These are phyloP conservation scores for Seriola aureovittata DNA, from an alignment of 2,113 vertebrate species.

Conservation along the genomic window DNA sequence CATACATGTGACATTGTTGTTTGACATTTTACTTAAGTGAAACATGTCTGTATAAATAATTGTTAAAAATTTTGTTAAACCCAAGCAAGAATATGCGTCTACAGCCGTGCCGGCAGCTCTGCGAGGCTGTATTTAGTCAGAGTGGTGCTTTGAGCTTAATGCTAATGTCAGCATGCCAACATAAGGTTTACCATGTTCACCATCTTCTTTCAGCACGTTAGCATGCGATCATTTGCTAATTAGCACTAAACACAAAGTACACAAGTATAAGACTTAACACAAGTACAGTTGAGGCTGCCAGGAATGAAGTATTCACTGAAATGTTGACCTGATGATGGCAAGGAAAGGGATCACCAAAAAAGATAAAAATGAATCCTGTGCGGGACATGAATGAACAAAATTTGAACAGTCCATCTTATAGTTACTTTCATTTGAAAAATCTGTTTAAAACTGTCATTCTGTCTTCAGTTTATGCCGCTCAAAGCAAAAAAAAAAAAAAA, in stretches of 20 bases:
- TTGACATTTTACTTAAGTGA: background rate
- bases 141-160: slow-evolving; percentile 8
- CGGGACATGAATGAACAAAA: background rate
- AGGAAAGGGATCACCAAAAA: no score
- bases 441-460: background rate
- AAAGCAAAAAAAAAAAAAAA: background rate
- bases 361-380: background rate
- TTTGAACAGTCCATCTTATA: background rate
- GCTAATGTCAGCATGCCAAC: background rate
- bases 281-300: background rate
- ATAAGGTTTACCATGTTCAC: background rate
- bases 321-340: background rate
- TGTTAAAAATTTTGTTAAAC: no score
- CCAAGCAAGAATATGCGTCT: no score
- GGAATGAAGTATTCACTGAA: background rate
- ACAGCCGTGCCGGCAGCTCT: no score
- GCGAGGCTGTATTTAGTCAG: background rate
- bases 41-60: background rate
- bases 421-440: background rate
- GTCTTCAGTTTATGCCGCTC: background rate
- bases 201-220: background rate
- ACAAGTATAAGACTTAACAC: background rate
- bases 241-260: slow-evolving; percentile 6
- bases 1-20: background rate
- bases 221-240: background rate